Evolutionary conservation across 2,113 vertebrate genomes (phyloP), one percentile per base, ranked within the genome.

Genomic region (Acinonyx jubatus): DNA sequence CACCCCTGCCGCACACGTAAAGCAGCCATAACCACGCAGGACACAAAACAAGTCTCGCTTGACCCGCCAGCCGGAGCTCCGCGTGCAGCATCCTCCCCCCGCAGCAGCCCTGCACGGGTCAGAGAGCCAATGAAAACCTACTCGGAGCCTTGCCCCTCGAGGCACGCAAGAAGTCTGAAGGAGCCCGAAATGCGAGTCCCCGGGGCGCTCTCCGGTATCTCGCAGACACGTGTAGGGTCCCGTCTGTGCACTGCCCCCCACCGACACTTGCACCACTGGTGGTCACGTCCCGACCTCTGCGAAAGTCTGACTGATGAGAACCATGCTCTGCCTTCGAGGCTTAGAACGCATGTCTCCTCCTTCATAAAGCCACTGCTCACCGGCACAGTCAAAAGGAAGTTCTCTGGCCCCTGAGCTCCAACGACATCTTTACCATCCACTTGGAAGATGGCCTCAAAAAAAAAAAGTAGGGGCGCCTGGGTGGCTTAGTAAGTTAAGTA

Each of bases 141-240:
- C 27, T 63, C 61, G 11, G 78, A 87, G 57, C 82, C 78, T 13
- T 10, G 10, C 23, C 38, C 85, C 50, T 11, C 19, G 14, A 25
- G 80, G 89, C 41, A 31, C 19, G 80, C 48, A 12, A 31, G 3
- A 5, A 7, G 52, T 36, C 29, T 38, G 57, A 33, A 36, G 68
- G 29, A 14, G 1, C 1, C 45, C 6, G 0, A 36, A 8, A 7
- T 0, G 25, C 69, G 63, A 15, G 25, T 25, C 7, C 12, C 36
- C 0, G 0, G 14, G 31, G 21, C 18, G 13, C 48, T 11, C 11
- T 1, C 25, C 6, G 15, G 8, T 0, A 15, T 29, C 13, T 9
- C 1, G 4, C 3, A 8, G 14, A 45, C 68, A 25, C 1, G 19
- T 38, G 1, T 25, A 23, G 33, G 1, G 8, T 16, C 80, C 73